Evolutionary conservation across 2,888 invertebrate species (phyloP), one percentile per base, ranked within the genome.

Genomic region (Thymelicus sylvestris): DNA sequence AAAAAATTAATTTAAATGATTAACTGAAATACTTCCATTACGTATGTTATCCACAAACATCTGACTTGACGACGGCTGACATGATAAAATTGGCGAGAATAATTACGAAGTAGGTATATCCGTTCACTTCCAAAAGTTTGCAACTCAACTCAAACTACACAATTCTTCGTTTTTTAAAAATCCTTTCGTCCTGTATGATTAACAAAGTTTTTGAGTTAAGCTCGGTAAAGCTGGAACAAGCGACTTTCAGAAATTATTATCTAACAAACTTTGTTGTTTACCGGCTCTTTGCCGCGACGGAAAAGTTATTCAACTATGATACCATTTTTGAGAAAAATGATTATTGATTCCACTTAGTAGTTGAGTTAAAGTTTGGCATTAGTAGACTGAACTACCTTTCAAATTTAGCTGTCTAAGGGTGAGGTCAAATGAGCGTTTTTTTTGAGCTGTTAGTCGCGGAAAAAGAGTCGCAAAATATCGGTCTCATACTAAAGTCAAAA

Each of bases 151-250:
- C 7, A 3, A 15, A n/a, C 50, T 15, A 38, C 13, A 19, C 2
- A 38, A 38, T 57, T 6, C 19, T 38, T 55, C n/a, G 31, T 55
- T 57, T 57, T 57, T 57, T 55, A 24, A 55, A 57, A 57, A 57
- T 57, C 57, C 57, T 57, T 57, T 57, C 38, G 57, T 57, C 57
- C 57, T 57, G 31, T 57, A 38, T 57, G 57, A 66, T 59, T 59
- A 66, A 59, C 44, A 59, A 59, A 66, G 57, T 59, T 59, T 55
- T 47, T 57, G 59, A 48, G 59, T 59, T 57, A 66, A 66, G 66
- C 66, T 31, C 31, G 31, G 47, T 12, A 66, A 59, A 66, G 66
- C 66, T 57, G 31, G 59, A 31, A 47, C 66, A 59, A 15, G 59
- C 57, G 44, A 24, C 52, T 65, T 52, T 38, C 38, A 57, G n/a